Percentiles rank a stretch among this genome's conserved stretches.
phyloP scores from a whole-genome alignment of 2,113 vertebrate species.

The Phaethon lepturus region DNA sequence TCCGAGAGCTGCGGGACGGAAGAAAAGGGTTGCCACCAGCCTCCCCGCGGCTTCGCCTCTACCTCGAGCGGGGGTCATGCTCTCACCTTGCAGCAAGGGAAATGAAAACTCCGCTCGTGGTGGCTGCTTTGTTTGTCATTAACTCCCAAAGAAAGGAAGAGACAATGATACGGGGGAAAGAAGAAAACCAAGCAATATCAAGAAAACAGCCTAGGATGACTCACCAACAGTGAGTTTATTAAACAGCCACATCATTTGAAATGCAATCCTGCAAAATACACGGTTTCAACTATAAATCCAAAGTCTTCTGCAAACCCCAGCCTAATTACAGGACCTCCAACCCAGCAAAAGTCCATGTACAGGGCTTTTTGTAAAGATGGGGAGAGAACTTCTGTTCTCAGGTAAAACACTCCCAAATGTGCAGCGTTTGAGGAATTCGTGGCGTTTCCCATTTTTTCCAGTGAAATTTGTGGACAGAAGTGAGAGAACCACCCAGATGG shows the following conservation, averaged over 20 bases:
- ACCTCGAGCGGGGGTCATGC: no score
- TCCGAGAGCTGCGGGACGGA: fast-evolving
- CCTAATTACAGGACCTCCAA: background rate
- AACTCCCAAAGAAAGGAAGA: background rate
- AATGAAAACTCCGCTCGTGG: background rate
- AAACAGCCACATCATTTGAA: background rate
- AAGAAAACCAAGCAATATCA: background rate
- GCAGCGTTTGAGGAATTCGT: background rate
- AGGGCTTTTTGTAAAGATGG: background rate
- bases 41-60: background rate
- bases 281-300: background rate
- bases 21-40: background rate
- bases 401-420: background rate
- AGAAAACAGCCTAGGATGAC: background rate
- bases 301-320: background rate
- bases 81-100: background rate
- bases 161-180: background rate
- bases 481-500: background rate
- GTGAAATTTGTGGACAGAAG: background rate
- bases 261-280: background rate
- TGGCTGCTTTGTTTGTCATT: background rate
- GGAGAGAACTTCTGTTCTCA: background rate
- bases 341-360: background rate
- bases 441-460: background rate
- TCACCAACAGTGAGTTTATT: background rate